Base-by-base conservation (phyloP, 2,888 invertebrate genomes). In the Agonopterix subpropinquella region DNA sequence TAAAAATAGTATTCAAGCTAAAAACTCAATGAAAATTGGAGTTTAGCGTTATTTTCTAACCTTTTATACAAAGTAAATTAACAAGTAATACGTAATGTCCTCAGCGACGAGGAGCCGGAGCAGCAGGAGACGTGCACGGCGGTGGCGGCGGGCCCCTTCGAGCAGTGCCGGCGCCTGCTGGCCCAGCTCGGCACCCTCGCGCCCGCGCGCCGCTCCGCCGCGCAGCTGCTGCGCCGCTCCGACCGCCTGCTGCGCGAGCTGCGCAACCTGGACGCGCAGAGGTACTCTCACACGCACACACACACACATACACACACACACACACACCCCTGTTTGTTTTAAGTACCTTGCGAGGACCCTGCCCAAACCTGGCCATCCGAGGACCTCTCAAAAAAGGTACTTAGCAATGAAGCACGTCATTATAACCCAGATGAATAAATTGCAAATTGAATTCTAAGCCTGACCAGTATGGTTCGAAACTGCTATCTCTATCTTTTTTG, bases 121-220 rank as follows among this genome's bases (percentile, higher is more conserved):
- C 55, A 81, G 77, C 49, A 47, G 43, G 50, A 47, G 43, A 43
- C 2, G 35, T 7, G 56, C 47, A 53, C 43, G 10, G 46, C 47
- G 0, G 62, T 50, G 44, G 50, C 57, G 70, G 83, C 49, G 83
- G 90, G 91, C 13, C 92, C 94, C 47, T 97, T 97, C 80, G 94
- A 95, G 73, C 94, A 93, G 77, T 96, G 97, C 73, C 92, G 98
- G 0, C 89, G 96, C 62, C 82, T 98, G n/a, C 94, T 98, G 65
- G 95, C 97, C 51, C 98, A 98, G 73, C 86, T 98, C 55, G 98
- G 98, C 15, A 89, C 96, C 48, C 92, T 96, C 28, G 95, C 96
- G 10, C 98, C 98, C 92, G 96, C 98, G 66, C 92, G 96, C 11
- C 90, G 98, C 13, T 89, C 92, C 48, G 93, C 95, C 58, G 92